These are phyloP conservation scores for Ashinkailepas kermadecensis DNA, from an alignment of 2,888 invertebrate species.

Conservation along the genomic window DNA sequence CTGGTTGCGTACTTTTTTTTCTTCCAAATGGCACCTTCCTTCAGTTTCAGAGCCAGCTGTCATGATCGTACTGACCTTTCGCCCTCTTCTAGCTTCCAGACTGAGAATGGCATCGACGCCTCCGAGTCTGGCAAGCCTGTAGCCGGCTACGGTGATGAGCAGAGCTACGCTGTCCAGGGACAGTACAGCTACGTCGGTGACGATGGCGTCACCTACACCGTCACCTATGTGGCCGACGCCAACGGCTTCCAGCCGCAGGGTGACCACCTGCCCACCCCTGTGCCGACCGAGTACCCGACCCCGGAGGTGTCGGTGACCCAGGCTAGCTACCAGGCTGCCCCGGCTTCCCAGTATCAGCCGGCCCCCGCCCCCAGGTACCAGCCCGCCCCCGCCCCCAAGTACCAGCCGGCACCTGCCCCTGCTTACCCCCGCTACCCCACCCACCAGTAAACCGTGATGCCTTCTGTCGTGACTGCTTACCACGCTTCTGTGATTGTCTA, in stretches of 20 bases:
- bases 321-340: neutral
- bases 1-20: no score
- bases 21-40: no score
- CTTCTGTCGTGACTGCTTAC: no score
- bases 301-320: neutral
- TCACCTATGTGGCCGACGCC: neutral
- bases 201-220: neutral
- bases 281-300: neutral
- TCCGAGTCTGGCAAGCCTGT: constrained; percentile 9
- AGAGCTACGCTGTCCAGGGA: neutral
- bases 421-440: neutral
- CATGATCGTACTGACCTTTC: no score
- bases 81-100: neutral
- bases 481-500: no score
- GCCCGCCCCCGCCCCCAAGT: neutral
- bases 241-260: constrained; percentile 14
- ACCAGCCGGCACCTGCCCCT: neutral
- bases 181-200: constrained; percentile 10
- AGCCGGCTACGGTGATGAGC: constrained; percentile 3
- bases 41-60: no score
- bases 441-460: no score
- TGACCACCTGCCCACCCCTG: neutral
- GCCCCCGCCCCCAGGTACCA: no score
- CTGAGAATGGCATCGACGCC: constrained; percentile 8
- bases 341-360: no score